These are phyloP conservation scores for Tamandua tetradactyla DNA, from an alignment of 2,797 vertebrate species.

Conservation along the genomic window DNA sequence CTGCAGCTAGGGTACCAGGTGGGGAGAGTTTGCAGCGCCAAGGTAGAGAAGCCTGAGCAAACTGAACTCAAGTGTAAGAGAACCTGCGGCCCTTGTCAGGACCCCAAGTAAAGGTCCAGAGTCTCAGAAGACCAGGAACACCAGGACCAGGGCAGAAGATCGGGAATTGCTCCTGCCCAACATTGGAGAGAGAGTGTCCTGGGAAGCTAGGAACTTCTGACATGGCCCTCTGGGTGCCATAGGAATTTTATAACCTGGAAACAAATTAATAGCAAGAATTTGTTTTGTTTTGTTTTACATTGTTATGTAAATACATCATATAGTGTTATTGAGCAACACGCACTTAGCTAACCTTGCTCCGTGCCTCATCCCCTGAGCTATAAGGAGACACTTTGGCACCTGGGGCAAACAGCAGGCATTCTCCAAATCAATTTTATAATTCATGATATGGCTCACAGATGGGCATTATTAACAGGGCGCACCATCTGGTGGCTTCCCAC, in stretches of 20 bases:
- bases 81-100: neutral
- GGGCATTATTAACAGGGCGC: conserved; percentile 50
- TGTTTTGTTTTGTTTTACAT: neutral
- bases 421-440: conserved; percentile 37
- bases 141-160: neutral
- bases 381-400: neutral
- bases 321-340: neutral
- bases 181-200: neutral
- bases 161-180: neutral
- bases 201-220: neutral
- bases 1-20: neutral
- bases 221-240: neutral
- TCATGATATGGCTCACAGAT: conserved; percentile 58
- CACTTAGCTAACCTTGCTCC: neutral
- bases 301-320: neutral
- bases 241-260: neutral
- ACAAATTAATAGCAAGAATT: neutral
- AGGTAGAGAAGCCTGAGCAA: neutral
- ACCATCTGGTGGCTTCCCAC: conserved; percentile 61
- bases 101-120: neutral
- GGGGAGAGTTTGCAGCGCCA: neutral
- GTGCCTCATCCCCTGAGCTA: neutral
- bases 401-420: conserved; percentile 21
- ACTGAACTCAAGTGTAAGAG: neutral
- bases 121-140: neutral